phyloP scores from a whole-genome alignment of 2,888 invertebrate genomes.

The Drosophila setosimentum region DNA sequence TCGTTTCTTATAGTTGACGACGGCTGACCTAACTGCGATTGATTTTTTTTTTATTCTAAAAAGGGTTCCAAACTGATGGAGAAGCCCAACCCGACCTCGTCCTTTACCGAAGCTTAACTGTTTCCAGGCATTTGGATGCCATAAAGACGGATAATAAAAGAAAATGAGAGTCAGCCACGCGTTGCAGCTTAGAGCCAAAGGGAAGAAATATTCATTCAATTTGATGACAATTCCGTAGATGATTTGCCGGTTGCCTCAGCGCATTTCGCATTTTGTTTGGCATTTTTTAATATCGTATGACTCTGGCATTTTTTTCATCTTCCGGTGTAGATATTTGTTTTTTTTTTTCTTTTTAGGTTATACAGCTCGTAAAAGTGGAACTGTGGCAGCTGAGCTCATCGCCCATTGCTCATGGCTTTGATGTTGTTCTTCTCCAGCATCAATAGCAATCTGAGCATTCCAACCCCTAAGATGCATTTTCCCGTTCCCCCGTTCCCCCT shows the following conservation, averaged over 20 bases:
- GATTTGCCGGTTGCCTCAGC: conserved; percentile 79
- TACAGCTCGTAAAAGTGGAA: conserved; percentile 60
- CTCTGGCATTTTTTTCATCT: conserved; percentile 51
- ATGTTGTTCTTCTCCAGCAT: conserved; percentile 45
- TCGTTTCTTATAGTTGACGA: conserved; percentile 8
- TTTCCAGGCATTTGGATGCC: conserved; percentile 53
- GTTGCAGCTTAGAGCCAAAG: conserved; percentile 72
- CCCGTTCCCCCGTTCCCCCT: background rate
- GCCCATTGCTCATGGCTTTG: conserved; percentile 44
- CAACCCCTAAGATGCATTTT: conserved; percentile 48
- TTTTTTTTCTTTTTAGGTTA: conserved; percentile 21
- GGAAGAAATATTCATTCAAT: conserved; percentile 67
- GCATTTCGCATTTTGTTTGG: conserved; percentile 63
- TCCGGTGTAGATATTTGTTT: background rate
- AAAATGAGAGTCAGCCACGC: conserved; percentile 71
- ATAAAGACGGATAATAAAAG: conserved; percentile 66
- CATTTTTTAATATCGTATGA: conserved; percentile 74
- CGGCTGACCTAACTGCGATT: conserved; percentile 53
- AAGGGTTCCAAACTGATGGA: conserved; percentile 33
- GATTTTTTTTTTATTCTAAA: conserved; percentile 44
- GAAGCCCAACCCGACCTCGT: background rate
- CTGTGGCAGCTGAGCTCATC: conserved; percentile 75
- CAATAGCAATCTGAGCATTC: conserved; percentile 61
- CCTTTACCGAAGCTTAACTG: conserved; percentile 9
- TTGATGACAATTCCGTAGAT: conserved; percentile 80